Evolutionary conservation across 92 coral and sea anemone species (phyloP), one percentile per base, ranked within the genome.

Genomic region (Pocillopora meandrina): DNA sequence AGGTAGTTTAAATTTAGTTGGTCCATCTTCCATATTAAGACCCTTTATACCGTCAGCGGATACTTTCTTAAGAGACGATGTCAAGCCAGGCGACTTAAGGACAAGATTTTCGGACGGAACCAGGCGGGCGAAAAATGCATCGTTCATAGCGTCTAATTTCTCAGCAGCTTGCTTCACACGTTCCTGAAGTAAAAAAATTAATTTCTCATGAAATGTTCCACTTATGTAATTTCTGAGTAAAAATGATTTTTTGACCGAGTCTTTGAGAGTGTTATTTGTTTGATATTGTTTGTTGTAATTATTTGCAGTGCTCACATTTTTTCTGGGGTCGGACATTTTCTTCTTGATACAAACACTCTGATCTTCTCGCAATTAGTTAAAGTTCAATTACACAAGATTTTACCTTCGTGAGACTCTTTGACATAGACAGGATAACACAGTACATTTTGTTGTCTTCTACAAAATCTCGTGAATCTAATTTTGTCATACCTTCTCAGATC

Each of bases 41-140:
- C 62, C 78, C 16, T 55, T 74, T 74, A 74, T 2, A n/a, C 47
- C 78, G 0, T 52, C 33, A 2, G 62, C 12, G 61, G 61, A n/a
- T 3, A 74, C 62, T 18, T 74, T 74, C 63, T 56, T 55, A 13
- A 74, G 55, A 1, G 63, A 60, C 18, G 11, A 19, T 19, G 78
- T 7, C 33, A 74, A 14, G 4, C 36, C 62, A 0, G 13, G 26
- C 1, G 62, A 18, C 13, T 74, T 74, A 19, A 74, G 26, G 1
- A 57, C 62, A n/a, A 74, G 36, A 55, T 26, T 52, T 74, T 74
- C 78, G 2, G 78, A 74, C 7, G 42, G 18, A 74, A 74, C 78
- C 61, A 74, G 8, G 26, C 78, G 78, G 17, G 63, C 34, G 63
- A 57, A 74, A n/a, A 74, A 55, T 10, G 78, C 78, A 19, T 20